phyloP scores from a whole-genome alignment of 2,113 vertebrate genomes.

The Paralichthys olivaceus region DNA sequence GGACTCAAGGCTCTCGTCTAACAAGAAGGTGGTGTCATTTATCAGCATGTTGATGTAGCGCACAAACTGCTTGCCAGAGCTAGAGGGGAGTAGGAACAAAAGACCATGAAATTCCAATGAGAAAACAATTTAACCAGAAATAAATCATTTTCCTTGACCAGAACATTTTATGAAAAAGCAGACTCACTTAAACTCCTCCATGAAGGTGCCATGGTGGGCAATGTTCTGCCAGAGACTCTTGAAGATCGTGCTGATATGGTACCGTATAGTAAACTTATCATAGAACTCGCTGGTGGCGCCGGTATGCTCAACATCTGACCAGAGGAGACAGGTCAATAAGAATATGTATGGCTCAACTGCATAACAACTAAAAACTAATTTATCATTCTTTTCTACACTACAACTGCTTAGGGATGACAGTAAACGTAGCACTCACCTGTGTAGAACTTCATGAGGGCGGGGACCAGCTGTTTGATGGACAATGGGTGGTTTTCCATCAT shows the following conservation, averaged over 20 bases:
- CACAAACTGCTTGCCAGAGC: conserved; percentile 99
- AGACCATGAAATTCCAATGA: not conserved
- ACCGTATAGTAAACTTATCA: conserved; percentile 99
- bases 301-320: conserved; percentile 96
- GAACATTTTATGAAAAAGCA: not conserved
- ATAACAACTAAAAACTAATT: not conserved
- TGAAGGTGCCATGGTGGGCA: conserved; percentile 97
- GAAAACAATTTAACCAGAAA: not conserved
- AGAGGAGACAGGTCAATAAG: not conserved
- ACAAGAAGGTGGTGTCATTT: conserved; percentile 97
- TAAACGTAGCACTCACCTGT: conserved; percentile 83
- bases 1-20: conserved; percentile 98
- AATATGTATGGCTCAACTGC: not conserved
- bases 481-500: conserved; percentile 98
- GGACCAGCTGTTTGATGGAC: conserved; percentile 93
- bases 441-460: conserved; percentile 99
- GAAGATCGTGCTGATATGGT: conserved; percentile 99
- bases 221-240: conserved; percentile 99
- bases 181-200: conserved; percentile 99
- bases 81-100: conserved; percentile 58
- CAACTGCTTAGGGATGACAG: not conserved
- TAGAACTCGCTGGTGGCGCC: conserved; percentile 99
- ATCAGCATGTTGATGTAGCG: conserved; percentile 99
- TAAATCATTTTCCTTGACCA: not conserved
- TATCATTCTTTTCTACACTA: not conserved